phyloP scores from a whole-genome alignment of 2,888 invertebrate species.

The Cactoblastis cactorum region DNA sequence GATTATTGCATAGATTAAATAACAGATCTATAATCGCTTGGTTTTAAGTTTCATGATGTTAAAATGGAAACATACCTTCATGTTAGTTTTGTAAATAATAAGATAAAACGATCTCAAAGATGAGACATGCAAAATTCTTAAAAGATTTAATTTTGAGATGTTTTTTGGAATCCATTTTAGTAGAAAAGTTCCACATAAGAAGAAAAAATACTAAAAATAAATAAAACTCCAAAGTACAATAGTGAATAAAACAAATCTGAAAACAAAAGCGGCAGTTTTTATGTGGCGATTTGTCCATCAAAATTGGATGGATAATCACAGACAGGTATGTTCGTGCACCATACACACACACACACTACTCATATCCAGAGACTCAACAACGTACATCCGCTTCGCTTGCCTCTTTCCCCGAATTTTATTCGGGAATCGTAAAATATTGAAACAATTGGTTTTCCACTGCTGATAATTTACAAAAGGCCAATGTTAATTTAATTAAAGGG shows the following conservation, averaged over 20 bases:
- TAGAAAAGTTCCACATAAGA: too few species aligned
- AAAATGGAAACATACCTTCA: too few species aligned
- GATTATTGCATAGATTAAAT: too few species aligned
- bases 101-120: too few species aligned
- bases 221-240: too few species aligned
- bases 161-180: too few species aligned
- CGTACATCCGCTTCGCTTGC: background rate
- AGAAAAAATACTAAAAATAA: too few species aligned
- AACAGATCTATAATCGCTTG: too few species aligned
- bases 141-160: too few species aligned
- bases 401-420: conserved; percentile 1
- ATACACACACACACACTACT: background rate
- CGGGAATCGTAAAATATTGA: conserved; percentile 3
- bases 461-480: background rate
- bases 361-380: background rate
- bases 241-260: background rate
- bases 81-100: too few species aligned
- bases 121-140: too few species aligned
- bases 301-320: conserved; percentile 40
- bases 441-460: conserved; percentile 10
- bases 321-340: conserved; percentile 31
- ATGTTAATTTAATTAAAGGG: background rate
- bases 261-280: conserved; percentile 28
- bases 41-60: too few species aligned
- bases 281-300: conserved; percentile 38